Conservation (phyloP, 2,888 invertebrate genomes). For the Noctua janthina region DNA sequence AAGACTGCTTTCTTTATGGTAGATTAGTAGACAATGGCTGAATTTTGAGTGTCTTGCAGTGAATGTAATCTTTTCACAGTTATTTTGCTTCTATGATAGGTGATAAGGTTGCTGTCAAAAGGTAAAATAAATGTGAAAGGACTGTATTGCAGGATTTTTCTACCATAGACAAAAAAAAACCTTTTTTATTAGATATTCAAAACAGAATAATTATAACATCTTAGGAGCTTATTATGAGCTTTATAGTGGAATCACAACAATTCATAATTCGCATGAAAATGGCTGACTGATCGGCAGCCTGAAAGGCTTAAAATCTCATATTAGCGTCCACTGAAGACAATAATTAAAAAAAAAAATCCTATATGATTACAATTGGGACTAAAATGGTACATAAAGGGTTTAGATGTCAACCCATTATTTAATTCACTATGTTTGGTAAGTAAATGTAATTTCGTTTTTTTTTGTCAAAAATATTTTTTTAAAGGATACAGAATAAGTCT, state of each 20-base stretch:
- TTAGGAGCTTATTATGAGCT: background rate
- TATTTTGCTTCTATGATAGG: background rate
- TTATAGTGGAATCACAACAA: background rate
- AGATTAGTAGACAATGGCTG: background rate
- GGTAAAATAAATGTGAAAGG: background rate
- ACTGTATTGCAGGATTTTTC: background rate
- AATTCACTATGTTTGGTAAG: background rate
- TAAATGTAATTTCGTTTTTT: background rate
- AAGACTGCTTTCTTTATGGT: background rate
- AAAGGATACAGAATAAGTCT: slow-evolving; percentile 8
- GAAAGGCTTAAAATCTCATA: background rate
- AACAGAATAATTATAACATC: slow-evolving; percentile 2
- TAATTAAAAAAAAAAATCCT: slow-evolving; percentile 10
- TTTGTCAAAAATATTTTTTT: slow-evolving; percentile 1
- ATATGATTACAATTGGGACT: slow-evolving; percentile 32
- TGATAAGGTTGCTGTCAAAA: background rate
- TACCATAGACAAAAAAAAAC: slow-evolving; percentile 19
- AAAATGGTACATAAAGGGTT: slow-evolving; percentile 13
- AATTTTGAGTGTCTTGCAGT: too few species aligned
- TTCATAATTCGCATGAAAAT: background rate
- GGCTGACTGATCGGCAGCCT: background rate
- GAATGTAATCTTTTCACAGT: background rate
- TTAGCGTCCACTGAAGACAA: background rate
- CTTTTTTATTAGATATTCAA: background rate
- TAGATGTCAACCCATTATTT: slow-evolving; percentile 2